A percentile compares a stretch with the other conserved stretches of the same genome.
Conservation (phyloP, 2,113 vertebrate species). For the Conger conger region DNA sequence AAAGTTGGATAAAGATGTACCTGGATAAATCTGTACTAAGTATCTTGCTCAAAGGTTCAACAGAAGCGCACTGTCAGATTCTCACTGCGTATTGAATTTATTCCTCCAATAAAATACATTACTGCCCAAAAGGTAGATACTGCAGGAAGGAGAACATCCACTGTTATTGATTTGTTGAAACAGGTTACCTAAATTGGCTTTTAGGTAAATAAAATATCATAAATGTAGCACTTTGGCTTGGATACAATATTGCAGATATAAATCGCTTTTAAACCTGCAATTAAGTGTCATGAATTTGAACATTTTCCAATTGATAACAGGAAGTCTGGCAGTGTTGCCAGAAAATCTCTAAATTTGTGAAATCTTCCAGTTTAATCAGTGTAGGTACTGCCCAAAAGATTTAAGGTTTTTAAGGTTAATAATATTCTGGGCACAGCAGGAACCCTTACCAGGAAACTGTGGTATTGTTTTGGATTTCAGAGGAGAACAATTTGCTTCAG, state of each 20-base stretch:
- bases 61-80: neutral
- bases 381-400: neutral
- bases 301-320: too few species aligned
- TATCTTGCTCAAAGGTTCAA: neutral
- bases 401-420: neutral
- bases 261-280: too few species aligned
- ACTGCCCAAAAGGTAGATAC: neutral
- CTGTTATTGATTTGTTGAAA: neutral
- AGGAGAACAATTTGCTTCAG: constrained; percentile 26
- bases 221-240: too few species aligned
- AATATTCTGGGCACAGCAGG: constrained; percentile 29
- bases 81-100: neutral
- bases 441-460: constrained; percentile 45
- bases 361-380: neutral
- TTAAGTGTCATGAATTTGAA: too few species aligned
- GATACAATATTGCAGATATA: too few species aligned
- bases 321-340: too few species aligned
- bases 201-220: too few species aligned
- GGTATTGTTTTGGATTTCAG: constrained; percentile 26
- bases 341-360: neutral
- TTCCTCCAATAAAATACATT: neutral
- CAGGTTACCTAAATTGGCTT: neutral
- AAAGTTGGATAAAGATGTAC: neutral
- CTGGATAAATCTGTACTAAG: neutral
- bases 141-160: neutral